Evolutionary conservation across 2,797 vertebrate species (phyloP).

Genomic region (Leucoraja ocellata): DNA sequence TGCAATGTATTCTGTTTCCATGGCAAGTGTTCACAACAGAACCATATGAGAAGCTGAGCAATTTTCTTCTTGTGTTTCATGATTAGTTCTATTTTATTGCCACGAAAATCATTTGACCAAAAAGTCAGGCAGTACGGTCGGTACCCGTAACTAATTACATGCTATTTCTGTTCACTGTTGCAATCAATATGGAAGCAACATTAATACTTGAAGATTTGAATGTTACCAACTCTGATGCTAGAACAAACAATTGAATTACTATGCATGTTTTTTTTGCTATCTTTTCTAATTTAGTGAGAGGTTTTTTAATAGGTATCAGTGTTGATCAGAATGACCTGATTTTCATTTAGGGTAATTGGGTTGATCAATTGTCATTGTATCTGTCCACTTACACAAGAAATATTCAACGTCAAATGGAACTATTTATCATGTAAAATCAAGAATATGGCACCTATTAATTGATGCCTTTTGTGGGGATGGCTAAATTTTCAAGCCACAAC

Average conservation of each 20-base stretch:
- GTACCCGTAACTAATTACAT: background rate
- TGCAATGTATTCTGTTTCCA: background rate
- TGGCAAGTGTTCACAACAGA: background rate
- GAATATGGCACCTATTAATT: no score
- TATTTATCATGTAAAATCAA: background rate
- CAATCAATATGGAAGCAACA: background rate
- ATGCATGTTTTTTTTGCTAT: background rate
- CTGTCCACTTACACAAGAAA: background rate
- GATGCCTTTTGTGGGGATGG: no score
- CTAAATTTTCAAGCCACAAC: no score
- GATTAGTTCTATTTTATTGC: background rate
- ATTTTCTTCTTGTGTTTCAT: conserved; percentile 10
- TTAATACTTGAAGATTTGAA: background rate
- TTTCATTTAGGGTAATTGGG: background rate
- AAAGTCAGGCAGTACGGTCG: background rate
- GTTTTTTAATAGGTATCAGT: background rate
- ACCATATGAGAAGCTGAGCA: background rate
- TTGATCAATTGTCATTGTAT: background rate
- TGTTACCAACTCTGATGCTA: background rate
- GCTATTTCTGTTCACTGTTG: conserved; percentile 17
- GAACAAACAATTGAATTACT: background rate
- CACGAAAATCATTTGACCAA: background rate
- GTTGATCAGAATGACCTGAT: background rate
- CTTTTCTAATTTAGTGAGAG: background rate
- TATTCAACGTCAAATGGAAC: background rate